Conservation (phyloP, 2,888 invertebrate species). For the Encarsia formosa region DNA sequence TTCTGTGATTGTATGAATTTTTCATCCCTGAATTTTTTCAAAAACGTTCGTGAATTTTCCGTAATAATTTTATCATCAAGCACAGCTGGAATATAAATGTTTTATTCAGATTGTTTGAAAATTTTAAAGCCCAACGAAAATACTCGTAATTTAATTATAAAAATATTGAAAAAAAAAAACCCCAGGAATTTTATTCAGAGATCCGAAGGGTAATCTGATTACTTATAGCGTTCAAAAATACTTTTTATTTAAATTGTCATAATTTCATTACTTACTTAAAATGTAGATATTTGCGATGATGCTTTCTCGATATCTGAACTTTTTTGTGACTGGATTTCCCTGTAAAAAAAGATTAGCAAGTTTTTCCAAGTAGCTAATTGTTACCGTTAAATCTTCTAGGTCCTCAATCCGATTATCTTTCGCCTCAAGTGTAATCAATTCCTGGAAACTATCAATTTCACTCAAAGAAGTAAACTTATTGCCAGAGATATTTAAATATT, state of each 20-base stretch:
- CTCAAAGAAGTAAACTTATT: constrained; percentile 59
- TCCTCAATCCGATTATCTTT: constrained; percentile 59
- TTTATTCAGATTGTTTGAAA: background rate
- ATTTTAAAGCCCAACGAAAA: too few species aligned
- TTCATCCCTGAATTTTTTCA: constrained; percentile 61
- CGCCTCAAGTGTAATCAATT: constrained; percentile 57
- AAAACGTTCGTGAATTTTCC: constrained; percentile 59
- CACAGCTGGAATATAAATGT: constrained; percentile 50
- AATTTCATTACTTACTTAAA: constrained; percentile 56
- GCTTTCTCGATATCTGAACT: constrained; percentile 64
- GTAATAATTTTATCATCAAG: constrained; percentile 61
- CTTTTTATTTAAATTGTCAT: background rate
- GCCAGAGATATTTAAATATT: constrained; percentile 61
- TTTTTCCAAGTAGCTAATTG: constrained; percentile 56
- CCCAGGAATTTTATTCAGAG: too few species aligned
- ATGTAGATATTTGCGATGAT: constrained; percentile 61
- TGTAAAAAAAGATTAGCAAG: constrained; percentile 58
- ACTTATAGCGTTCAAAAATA: too few species aligned
- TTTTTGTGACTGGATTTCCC: constrained; percentile 63
- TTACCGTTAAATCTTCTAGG: constrained; percentile 55
- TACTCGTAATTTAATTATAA: constrained; percentile 4
- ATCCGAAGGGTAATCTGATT: too few species aligned
- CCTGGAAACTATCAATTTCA: constrained; percentile 55
- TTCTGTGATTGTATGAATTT: constrained; percentile 46
- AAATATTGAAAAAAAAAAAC: background rate